Percentiles rank a stretch among this genome's conserved stretches.
These are phyloP conservation scores for Oceanites oceanicus DNA, from an alignment of 2,113 vertebrate genomes.

Conservation along the genomic window DNA sequence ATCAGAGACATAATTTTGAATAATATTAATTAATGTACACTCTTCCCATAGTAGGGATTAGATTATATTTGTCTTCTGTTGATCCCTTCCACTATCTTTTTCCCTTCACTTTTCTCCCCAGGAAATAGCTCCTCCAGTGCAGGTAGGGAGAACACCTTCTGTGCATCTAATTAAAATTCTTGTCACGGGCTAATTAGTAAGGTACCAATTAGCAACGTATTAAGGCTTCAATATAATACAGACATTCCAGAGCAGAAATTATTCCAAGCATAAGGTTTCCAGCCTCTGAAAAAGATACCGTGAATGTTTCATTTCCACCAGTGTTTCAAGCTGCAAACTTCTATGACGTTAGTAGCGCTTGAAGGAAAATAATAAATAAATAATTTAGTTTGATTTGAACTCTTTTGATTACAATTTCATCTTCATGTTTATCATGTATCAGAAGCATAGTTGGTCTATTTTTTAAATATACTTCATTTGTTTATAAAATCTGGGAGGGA, in stretches of 20 bases:
- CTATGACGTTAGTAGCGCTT: background rate
- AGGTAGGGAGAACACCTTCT: background rate
- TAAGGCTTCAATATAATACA: conserved; percentile 10
- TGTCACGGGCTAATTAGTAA: conserved; percentile 46
- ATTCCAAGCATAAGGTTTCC: background rate
- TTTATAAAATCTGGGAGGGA: background rate
- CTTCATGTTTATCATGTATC: background rate
- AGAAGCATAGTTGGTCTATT: background rate
- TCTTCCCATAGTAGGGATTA: background rate
- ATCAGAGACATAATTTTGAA: background rate
- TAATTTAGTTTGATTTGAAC: background rate
- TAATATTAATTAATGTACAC: background rate
- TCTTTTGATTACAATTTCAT: background rate
- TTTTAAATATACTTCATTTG: background rate
- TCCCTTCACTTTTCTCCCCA: background rate
- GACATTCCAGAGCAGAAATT: conserved; percentile 28
- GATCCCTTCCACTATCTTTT: background rate
- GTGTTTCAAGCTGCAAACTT: background rate
- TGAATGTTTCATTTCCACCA: background rate
- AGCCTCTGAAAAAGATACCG: background rate
- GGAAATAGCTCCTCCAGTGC: background rate
- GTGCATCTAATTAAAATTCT: conserved; percentile 43
- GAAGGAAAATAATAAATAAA: background rate
- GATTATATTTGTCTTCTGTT: background rate
- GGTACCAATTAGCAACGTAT: conserved; percentile 36